phyloP scores from a whole-genome alignment of 2,888 invertebrate genomes.

The Merodon equestris region DNA sequence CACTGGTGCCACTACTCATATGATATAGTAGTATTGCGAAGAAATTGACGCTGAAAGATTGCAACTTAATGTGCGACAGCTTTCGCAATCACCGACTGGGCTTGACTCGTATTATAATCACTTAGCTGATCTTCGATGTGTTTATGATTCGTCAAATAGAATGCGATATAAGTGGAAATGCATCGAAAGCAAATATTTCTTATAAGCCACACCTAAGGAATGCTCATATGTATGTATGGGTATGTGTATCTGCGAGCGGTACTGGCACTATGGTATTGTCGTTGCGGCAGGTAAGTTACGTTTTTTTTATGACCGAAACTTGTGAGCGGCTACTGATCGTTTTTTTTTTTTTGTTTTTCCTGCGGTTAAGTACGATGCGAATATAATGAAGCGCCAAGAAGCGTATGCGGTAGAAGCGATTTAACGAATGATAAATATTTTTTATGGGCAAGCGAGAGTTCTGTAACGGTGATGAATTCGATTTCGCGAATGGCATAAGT shows the following conservation, averaged over 20 bases:
- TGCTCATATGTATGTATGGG: too few species aligned
- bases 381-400: slow-evolving; percentile 25
- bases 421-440: slow-evolving; percentile 1
- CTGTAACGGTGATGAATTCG: slow-evolving; percentile 20
- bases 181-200: slow-evolving; percentile 34
- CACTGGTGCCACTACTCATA: too few species aligned
- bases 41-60: slow-evolving; percentile 15
- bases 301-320: slow-evolving; percentile 23
- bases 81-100: slow-evolving; percentile 22
- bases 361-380: neutral
- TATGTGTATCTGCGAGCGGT: too few species aligned
- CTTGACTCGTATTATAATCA: slow-evolving; percentile 35
- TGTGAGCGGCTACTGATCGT: slow-evolving; percentile 11
- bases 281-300: slow-evolving; percentile 67
- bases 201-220: slow-evolving; percentile 43
- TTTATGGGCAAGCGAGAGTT: neutral
- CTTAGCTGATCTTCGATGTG: slow-evolving; percentile 3
- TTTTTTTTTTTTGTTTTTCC: too few species aligned
- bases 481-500: slow-evolving; percentile 17
- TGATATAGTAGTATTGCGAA: too few species aligned
- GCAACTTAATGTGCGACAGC: slow-evolving; percentile 19
- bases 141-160: slow-evolving; percentile 50
- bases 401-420: neutral
- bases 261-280: neutral
- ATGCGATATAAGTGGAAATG: slow-evolving; percentile 14